Evolutionary conservation across 2,113 vertebrate species (phyloP).

Genomic region (Cololabis saira): DNA sequence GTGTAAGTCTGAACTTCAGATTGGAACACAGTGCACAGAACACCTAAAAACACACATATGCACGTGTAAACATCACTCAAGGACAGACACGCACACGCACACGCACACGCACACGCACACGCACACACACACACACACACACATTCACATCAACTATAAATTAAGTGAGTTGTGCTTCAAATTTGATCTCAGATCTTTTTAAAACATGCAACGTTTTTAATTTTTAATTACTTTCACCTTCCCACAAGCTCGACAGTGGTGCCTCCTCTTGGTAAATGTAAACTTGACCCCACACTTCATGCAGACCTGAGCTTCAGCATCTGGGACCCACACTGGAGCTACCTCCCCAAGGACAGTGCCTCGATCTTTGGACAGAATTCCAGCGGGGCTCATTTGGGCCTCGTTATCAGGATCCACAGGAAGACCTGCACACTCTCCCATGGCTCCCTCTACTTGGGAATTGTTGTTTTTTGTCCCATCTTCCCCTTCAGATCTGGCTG

Average conservation of each 20-base stretch:
- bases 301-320: constrained; percentile 95
- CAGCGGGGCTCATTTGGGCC: constrained; percentile 82
- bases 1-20: constrained; percentile 92
- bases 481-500: not conserved
- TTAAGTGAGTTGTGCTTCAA: not conserved
- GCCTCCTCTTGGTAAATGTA: constrained; percentile 96
- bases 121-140: too few species aligned
- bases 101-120: not conserved
- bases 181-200: not conserved
- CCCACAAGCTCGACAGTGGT: constrained; percentile 97
- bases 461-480: constrained; percentile 45
- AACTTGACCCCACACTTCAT: constrained; percentile 98
- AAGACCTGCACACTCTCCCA: constrained; percentile 78
- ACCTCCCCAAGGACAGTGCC: constrained; percentile 90
- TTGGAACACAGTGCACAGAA: constrained; percentile 95
- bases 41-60: constrained; percentile 80
- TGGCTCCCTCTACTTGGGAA: constrained; percentile 56
- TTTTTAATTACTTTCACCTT: constrained; percentile 83
- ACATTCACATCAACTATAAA: not conserved
- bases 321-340: constrained; percentile 95
- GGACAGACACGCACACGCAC: not conserved
- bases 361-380: constrained; percentile 86
- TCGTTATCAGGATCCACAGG: constrained; percentile 87
- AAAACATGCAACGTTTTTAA: not conserved
- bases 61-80: constrained; percentile 25